Percentiles rank a stretch among this genome's conserved stretches.
Conservation (phyloP, 2,797 vertebrate species). For the Trichosurus vulpecula region DNA sequence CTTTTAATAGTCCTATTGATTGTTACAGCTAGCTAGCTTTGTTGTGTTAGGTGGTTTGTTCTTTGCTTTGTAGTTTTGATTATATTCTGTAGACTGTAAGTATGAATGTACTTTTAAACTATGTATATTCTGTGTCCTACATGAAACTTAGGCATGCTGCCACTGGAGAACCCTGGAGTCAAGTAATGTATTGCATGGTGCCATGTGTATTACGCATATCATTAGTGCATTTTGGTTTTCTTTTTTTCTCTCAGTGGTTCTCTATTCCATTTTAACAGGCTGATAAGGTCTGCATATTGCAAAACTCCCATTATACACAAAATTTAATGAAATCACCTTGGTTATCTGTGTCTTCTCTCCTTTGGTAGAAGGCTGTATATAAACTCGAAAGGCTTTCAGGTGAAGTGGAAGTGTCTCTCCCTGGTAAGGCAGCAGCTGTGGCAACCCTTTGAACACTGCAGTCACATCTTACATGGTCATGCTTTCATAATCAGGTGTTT, state of each 20-base stretch:
- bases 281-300: neutral
- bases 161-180: neutral
- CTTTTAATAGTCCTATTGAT: neutral
- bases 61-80: neutral
- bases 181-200: neutral
- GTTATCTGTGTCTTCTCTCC: neutral
- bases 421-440: neutral
- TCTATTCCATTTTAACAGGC: neutral
- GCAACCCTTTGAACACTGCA: neutral
- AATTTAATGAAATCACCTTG: neutral
- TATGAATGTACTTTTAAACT: neutral
- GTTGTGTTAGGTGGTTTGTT: neutral
- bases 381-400: neutral
- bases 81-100: neutral
- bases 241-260: neutral
- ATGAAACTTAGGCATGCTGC: neutral
- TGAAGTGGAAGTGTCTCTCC: neutral
- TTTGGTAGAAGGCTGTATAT: neutral
- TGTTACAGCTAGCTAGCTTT: neutral
- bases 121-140: neutral
- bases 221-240: neutral
- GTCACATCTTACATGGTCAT: neutral
- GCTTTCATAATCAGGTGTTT: neutral
- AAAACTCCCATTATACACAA: neutral
- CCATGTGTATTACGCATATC: neutral